Conservation (phyloP, 2,888 invertebrate species). For the Sesia apiformis region DNA sequence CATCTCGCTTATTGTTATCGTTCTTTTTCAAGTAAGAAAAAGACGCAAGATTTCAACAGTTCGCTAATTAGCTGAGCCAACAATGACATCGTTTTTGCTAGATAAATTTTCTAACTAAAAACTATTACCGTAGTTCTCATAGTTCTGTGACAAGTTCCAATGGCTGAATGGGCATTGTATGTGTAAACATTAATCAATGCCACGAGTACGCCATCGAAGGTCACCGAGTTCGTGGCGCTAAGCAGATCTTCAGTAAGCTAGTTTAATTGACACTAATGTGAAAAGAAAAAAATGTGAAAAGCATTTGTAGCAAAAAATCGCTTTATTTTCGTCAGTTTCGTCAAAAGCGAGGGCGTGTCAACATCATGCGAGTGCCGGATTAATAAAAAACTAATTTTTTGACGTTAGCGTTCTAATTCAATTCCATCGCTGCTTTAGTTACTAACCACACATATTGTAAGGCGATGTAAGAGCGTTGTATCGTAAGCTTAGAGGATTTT, state of each 20-base stretch:
- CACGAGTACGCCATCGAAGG: conserved; percentile 55
- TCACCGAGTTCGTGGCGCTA: conserved; percentile 36
- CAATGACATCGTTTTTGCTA: conserved; percentile 25
- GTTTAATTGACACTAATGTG: background rate
- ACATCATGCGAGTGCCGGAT: conserved; percentile 23
- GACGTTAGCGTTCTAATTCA: background rate
- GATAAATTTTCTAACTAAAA: conserved; percentile 36
- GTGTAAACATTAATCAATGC: conserved; percentile 65
- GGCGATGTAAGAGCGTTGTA: conserved; percentile 25
- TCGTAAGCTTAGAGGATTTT: conserved; percentile 4
- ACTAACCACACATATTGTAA: conserved; percentile 3
- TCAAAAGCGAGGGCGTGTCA: conserved; percentile 21
- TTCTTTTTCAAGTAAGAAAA: conserved; percentile 32
- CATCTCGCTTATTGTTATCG: conserved; percentile 29
- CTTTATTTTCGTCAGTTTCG: background rate
- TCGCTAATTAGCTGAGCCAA: conserved; percentile 55
- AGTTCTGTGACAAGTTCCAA: conserved; percentile 21
- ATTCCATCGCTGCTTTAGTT: conserved; percentile 20
- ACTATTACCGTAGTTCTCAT: conserved; percentile 21
- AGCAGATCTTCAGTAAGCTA: conserved; percentile 24
- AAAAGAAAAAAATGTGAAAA: background rate
- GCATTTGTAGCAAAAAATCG: background rate
- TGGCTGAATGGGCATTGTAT: conserved; percentile 56
- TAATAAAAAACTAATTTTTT: background rate
- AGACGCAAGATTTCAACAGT: conserved; percentile 44